Base-by-base conservation (phyloP, 2,797 vertebrate genomes). In the Ptychobarbus kaznakovi region DNA sequence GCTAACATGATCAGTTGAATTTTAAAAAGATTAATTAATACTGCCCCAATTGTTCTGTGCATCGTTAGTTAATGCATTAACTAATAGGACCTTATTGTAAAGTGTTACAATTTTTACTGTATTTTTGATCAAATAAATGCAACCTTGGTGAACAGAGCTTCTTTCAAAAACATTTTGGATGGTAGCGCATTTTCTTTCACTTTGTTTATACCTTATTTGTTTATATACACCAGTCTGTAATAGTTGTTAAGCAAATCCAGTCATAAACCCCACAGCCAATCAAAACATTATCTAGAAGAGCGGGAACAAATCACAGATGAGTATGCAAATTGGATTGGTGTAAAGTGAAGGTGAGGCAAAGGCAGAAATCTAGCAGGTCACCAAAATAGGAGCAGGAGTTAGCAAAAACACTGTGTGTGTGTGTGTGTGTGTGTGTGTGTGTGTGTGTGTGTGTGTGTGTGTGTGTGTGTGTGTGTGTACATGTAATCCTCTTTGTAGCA, bases 401-500 rank as follows among this genome's bases (percentile, higher is more conserved):
- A 10, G 28, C n/a, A 53, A 80, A 70, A 72, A 46, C 38, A 42
- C 38, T n/a, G 65, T 72, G 49, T 84, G 38, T 74, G 22, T 77
- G 66, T 81, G 73, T 72, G 28, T 65, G 69, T 84, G 32, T 49
- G 28, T 58, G 28, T 74, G 11, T 56, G 35, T 38, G 4, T 5
- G 0, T 3, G 35, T 4, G n/a, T n/a, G n/a, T n/a, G n/a, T n/a
- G n/a, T n/a, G n/a, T n/a, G n/a, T 72, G 69, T 84, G 38, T 73
- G 22, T 76, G 66, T 81, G 73, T 70, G 28, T 72, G 68, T 83
- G 32, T 49, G 38, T 58, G 22, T 74, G 12, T 56, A 42, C n/a
- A 38, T 80, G 28, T 89, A 87, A 87, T 87, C 88, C 87, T 81
- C 77, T 84, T 88, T 82, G 38, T 58, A 56, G 83, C 70, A 74